Evolutionary conservation across 2,888 invertebrate species (phyloP).

Genomic region (Dryomyza anilis): DNA sequence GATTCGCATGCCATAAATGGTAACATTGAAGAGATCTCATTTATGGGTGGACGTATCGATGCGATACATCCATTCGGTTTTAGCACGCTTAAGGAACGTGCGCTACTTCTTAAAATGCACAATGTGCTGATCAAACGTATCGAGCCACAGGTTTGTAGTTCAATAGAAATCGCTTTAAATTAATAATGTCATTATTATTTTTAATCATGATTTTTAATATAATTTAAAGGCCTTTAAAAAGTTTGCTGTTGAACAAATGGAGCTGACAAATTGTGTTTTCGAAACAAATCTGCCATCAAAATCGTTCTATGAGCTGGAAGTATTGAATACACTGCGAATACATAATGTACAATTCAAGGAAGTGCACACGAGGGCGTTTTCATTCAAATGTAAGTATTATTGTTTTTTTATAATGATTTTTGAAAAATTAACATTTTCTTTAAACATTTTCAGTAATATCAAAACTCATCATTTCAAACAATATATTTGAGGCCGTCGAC

Average conservation of each 20-base stretch:
- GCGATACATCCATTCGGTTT: conserved; percentile 75
- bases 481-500: conserved; percentile 50
- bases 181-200: neutral
- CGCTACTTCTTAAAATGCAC: conserved; percentile 69
- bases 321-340: conserved; percentile 70
- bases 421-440: conserved; percentile 2
- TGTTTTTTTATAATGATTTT: neutral
- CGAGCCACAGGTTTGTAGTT: conserved; percentile 61
- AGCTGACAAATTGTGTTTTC: conserved; percentile 68
- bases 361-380: conserved; percentile 73
- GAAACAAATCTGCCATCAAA: conserved; percentile 70
- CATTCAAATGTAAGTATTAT: conserved; percentile 57
- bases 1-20: conserved; percentile 73
- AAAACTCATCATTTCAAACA: conserved; percentile 52
- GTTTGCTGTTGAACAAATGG: conserved; percentile 71
- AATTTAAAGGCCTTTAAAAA: conserved; percentile 78
- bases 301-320: conserved; percentile 75
- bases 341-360: conserved; percentile 69
- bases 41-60: conserved; percentile 68
- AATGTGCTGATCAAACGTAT: conserved; percentile 68
- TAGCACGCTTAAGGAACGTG: conserved; percentile 70
- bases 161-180: conserved; percentile 39
- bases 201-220: too few species aligned
- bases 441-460: conserved; percentile 44
- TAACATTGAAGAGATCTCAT: conserved; percentile 70